phyloP scores from a whole-genome alignment of 2,797 vertebrate species.

The Tamandua tetradactyla region DNA sequence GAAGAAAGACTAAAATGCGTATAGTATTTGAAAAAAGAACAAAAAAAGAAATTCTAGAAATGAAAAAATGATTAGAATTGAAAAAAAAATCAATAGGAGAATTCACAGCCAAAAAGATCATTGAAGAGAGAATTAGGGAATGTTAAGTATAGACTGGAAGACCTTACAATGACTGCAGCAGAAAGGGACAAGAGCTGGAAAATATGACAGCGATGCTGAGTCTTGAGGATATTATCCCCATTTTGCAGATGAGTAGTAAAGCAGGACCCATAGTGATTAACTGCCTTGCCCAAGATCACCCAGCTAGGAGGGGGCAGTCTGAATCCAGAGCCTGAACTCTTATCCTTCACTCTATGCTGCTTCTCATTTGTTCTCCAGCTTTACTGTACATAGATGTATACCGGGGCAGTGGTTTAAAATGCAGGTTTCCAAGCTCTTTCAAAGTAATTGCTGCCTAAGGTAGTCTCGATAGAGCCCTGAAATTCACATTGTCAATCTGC shows the following conservation, averaged over 20 bases:
- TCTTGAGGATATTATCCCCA: neutral
- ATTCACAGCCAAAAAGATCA: neutral
- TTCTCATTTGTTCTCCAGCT: neutral
- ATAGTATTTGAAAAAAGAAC: slow-evolving; percentile 21
- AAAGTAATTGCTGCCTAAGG: neutral
- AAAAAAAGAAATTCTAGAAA: slow-evolving; percentile 36
- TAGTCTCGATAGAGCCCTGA: neutral
- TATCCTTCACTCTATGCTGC: neutral
- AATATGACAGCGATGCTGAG: neutral
- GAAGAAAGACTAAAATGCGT: neutral
- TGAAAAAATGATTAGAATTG: slow-evolving; percentile 9
- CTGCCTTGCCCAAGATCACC: neutral
- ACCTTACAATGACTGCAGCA: neutral
- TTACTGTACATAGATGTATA: neutral
- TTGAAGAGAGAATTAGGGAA: neutral
- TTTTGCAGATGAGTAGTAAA: neutral
- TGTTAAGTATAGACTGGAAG: neutral
- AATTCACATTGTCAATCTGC: neutral
- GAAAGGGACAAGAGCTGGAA: neutral
- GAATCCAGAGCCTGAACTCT: neutral
- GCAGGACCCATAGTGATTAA: neutral
- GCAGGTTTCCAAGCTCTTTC: neutral
- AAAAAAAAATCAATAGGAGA: slow-evolving; percentile 15
- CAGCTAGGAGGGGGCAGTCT: neutral
- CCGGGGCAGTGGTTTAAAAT: neutral